Evolutionary conservation across 2,113 vertebrate genomes (phyloP).

Genomic region (Callospermophilus lateralis): DNA sequence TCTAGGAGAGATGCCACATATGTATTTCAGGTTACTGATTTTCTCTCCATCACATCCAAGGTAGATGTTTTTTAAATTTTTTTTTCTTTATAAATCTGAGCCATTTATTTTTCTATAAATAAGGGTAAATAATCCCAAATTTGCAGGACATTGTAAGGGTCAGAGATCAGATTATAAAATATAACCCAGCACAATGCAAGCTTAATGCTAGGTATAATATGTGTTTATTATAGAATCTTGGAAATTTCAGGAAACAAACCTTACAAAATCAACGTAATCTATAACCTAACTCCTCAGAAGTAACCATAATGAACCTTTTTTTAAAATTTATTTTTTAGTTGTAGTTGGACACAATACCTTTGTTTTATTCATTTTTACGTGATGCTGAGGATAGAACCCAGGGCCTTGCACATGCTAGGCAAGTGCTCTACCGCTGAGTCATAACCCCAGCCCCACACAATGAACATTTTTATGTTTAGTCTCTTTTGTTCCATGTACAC

Average conservation of each 20-base stretch:
- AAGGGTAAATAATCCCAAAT: neutral
- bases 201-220: neutral
- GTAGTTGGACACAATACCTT: too few relatives aligned
- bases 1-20: neutral
- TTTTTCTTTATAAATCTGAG: neutral
- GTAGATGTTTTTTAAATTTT: neutral
- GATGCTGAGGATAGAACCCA: too few relatives aligned
- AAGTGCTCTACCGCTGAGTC: too few relatives aligned
- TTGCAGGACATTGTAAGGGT: neutral
- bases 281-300: constrained; percentile 5
- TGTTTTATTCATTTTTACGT: too few relatives aligned
- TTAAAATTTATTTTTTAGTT: too few relatives aligned
- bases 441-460: too few relatives aligned
- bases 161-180: neutral
- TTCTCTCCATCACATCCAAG: neutral
- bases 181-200: neutral
- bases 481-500: neutral
- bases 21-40: neutral
- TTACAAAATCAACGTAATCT: neutral
- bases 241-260: neutral
- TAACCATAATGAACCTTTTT: neutral
- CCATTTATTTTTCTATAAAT: neutral
- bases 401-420: too few relatives aligned
- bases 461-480: neutral
- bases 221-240: neutral